Conservation (phyloP, 2,113 vertebrate genomes). For the Rutilus rutilus region DNA sequence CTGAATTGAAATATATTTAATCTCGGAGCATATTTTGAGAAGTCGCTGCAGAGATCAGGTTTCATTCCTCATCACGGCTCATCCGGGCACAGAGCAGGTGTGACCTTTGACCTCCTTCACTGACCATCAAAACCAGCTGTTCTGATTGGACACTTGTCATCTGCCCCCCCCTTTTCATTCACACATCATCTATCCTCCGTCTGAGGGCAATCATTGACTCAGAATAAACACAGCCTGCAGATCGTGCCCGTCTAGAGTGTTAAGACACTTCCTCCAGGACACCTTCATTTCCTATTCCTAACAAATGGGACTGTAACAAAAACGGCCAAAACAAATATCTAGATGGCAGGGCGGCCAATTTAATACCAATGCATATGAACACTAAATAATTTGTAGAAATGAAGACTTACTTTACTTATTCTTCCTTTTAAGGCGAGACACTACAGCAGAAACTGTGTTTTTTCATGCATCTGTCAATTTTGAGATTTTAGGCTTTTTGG, state of each 20-base stretch:
- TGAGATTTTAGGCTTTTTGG: too few relatives aligned
- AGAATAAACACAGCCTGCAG: constrained; percentile 50
- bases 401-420: too few relatives aligned
- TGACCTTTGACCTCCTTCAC: constrained; percentile 59
- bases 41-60: not conserved
- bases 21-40: not conserved
- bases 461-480: too few relatives aligned
- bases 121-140: constrained; percentile 59
- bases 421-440: too few relatives aligned
- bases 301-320: constrained; percentile 20
- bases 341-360: not conserved
- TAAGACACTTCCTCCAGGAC: constrained; percentile 50
- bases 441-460: too few relatives aligned
- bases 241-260: constrained; percentile 48
- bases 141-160: constrained; percentile 59
- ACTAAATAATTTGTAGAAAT: too few relatives aligned
- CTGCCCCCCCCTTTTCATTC: constrained; percentile 21
- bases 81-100: constrained; percentile 64
- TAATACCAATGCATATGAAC: not conserved
- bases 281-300: constrained; percentile 57
- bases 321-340: not conserved
- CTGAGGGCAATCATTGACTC: constrained; percentile 48
- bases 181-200: constrained; percentile 50
- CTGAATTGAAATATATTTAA: not conserved
- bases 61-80: constrained; percentile 48